Conservation (phyloP, 1,140 invertebrate species). For the Eumaeus atala region DNA sequence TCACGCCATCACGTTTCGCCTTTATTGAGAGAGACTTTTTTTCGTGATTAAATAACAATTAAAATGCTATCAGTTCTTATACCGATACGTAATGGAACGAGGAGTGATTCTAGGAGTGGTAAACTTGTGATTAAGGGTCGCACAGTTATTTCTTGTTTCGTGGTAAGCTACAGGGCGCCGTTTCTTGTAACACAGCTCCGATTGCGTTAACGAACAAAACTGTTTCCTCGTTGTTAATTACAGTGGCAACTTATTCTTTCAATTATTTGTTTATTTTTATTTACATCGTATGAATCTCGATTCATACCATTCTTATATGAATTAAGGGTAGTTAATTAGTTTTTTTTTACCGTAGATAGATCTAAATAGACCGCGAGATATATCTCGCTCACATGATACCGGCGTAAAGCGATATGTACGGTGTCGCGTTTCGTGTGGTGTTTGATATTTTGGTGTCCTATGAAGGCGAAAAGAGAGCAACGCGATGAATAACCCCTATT, state of each 20-base stretch:
- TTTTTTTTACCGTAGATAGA: not conserved
- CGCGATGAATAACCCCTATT: too few species aligned
- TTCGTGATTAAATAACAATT: not conserved
- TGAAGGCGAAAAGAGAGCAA: too few species aligned
- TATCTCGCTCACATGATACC: not conserved
- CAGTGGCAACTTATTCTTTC: not conserved
- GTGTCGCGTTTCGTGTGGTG: too few species aligned
- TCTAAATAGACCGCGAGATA: too few species aligned
- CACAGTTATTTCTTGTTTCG: conserved; percentile 34
- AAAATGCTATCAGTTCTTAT: not conserved
- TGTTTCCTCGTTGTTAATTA: not conserved
- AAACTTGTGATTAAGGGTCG: conserved; percentile 31
- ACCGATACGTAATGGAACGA: conserved; percentile 28
- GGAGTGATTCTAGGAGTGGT: conserved; percentile 20
- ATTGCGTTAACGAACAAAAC: not conserved
- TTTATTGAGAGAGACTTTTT: too few species aligned
- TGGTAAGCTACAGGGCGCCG: conserved; percentile 20
- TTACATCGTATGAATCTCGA: too few species aligned
- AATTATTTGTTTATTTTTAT: too few species aligned
- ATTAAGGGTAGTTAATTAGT: too few species aligned
- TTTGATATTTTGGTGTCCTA: too few species aligned
- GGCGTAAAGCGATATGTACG: too few species aligned
- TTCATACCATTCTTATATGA: too few species aligned
- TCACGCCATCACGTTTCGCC: too few species aligned
- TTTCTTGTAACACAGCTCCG: conserved; percentile 17